These are phyloP conservation scores for Fringilla coelebs DNA, from an alignment of 2,797 vertebrate species.

Conservation along the genomic window DNA sequence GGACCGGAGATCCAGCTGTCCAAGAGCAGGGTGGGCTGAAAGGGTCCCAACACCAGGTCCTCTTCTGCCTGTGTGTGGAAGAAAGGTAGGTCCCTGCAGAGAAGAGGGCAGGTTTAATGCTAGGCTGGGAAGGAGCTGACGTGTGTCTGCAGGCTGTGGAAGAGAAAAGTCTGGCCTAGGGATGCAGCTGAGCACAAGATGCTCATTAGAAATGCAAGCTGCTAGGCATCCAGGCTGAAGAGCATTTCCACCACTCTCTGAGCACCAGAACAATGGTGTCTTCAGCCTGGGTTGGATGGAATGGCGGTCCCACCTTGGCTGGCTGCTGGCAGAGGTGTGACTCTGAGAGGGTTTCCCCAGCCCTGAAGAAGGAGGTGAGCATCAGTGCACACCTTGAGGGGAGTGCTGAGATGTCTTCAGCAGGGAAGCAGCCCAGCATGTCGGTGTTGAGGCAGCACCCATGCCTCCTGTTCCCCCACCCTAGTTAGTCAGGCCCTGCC, in stretches of 20 bases:
- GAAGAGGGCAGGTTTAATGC: not conserved
- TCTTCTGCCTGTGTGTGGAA: not conserved
- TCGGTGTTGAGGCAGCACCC: not conserved
- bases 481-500: constrained; percentile 8
- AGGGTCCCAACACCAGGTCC: not conserved
- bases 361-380: not conserved
- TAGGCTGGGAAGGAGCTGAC: not conserved
- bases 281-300: not conserved
- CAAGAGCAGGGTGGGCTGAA: not conserved
- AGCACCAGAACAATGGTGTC: not conserved
- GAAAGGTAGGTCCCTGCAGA: not conserved
- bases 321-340: not conserved
- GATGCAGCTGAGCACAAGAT: not conserved
- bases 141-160: not conserved
- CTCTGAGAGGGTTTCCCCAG: not conserved
- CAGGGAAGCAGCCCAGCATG: not conserved
- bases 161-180: not conserved
- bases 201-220: not conserved
- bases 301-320: not conserved
- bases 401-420: not conserved
- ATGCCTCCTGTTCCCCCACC: not conserved
- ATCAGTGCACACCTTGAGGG: not conserved
- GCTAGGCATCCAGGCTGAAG: not conserved
- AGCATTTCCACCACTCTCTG: not conserved
- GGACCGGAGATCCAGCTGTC: not conserved